phyloP scores from a whole-genome alignment of 2,888 invertebrate genomes.

The Selenia dentaria region DNA sequence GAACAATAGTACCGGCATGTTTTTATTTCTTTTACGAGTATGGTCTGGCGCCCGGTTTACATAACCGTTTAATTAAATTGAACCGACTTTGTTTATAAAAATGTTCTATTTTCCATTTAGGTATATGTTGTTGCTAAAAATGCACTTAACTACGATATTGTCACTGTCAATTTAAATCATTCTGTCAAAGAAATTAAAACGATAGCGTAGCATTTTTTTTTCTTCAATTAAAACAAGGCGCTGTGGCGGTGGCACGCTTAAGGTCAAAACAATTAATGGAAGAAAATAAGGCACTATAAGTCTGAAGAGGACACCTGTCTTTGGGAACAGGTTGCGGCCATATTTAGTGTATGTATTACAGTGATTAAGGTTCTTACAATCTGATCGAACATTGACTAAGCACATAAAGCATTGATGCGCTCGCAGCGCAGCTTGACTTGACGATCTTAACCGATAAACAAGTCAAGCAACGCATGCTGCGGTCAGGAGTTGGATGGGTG shows the following conservation, averaged over 20 bases:
- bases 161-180: constrained; percentile 3
- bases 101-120: not conserved
- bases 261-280: constrained; percentile 47
- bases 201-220: not conserved
- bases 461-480: no score
- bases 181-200: constrained; percentile 4
- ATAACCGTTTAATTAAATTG: constrained; percentile 9
- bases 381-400: no score
- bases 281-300: constrained; percentile 41
- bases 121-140: not conserved
- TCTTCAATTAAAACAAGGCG: constrained; percentile 13
- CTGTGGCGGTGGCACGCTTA: constrained; percentile 44
- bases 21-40: constrained; percentile 17
- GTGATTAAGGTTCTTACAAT: constrained; percentile 8
- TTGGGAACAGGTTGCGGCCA: constrained; percentile 63
- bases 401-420: no score
- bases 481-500: no score
- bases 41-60: constrained; percentile 7
- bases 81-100: constrained; percentile 6
- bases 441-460: no score
- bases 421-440: no score
- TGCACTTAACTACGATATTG: constrained; percentile 3
- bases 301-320: constrained; percentile 64
- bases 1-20: constrained; percentile 24
- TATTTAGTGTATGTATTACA: constrained; percentile 28